These are phyloP conservation scores for Alcedo quadribrachys DNA, from an alignment of 2,797 vertebrate genomes.

Conservation along the genomic window DNA sequence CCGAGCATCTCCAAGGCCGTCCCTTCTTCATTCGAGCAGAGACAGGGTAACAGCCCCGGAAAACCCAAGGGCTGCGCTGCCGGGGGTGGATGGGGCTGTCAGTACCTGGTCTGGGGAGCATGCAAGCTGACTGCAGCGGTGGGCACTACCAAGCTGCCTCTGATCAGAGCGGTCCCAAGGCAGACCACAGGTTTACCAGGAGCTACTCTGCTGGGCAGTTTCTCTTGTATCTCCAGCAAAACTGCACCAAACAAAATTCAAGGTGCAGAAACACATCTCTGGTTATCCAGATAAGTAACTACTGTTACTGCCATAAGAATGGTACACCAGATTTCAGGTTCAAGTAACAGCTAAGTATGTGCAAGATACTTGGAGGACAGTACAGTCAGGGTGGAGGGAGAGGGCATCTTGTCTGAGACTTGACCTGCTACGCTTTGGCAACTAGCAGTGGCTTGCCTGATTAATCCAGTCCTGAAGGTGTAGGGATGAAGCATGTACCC, in stretches of 20 bases:
- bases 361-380: rapidly evolving
- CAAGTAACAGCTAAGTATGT: background rate
- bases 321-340: background rate
- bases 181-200: background rate
- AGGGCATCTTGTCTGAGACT: background rate
- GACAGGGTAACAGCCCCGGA: background rate
- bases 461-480: background rate
- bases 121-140: background rate
- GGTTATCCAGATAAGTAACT: background rate
- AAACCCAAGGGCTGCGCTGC: background rate
- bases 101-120: background rate
- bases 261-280: background rate
- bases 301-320: background rate
- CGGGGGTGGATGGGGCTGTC: no score
- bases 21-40: background rate
- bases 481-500: background rate
- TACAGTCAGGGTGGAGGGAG: background rate
- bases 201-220: background rate
- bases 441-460: background rate
- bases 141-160: background rate
- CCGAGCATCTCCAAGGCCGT: background rate
- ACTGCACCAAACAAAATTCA: background rate
- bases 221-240: background rate
- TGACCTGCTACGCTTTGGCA: background rate
- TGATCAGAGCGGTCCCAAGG: background rate